Evolutionary conservation across 2,113 vertebrate genomes (phyloP), one percentile per base, ranked within the genome.

Genomic region (Leiothrix lutea): DNA sequence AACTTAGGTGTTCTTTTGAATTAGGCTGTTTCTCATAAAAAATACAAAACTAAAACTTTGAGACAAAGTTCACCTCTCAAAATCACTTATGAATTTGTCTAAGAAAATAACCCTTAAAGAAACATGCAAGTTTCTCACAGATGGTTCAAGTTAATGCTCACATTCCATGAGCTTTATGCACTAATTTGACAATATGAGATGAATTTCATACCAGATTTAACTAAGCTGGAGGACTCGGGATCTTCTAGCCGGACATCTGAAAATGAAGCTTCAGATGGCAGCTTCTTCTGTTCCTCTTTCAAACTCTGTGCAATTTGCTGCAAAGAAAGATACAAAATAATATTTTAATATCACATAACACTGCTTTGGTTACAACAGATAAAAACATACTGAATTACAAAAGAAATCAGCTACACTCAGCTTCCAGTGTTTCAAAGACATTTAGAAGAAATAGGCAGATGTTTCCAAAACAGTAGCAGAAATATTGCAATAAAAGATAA

Each of bases 261-360:
- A 98, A 99, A 99, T 0, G 97, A 97, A 58, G 98, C 74, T 89
- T 98, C 99, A 50, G 98, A 97, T 25, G 97, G 96, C 86, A 97
- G 33, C 91, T 98, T 99, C 97, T 98, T 98, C 97, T 99, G 99
- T 72, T 99, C 99, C 57, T 99, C 99, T 97, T 99, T 99, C 93
- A 99, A 98, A 94, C 99, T 99, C 97, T 99, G 99, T 94, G 99
- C 99, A 75, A 99, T 99, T 99, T 98, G 98, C 99, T 99, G 71
- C 54, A 94, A 82, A 86, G 54, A 50, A 97, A 96, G 77, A 81
- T 4, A 90, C 10, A 90, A 7, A 38, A 47, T 50, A 86, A 40
- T 70, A 47, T 47, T 56, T 67, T 50, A 17, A 25, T 54, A 58
- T 35, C 86, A n/a, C 9, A 48, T 56, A 80, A 64, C 6, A 2